Conservation (phyloP, 1,140 invertebrate species). For the Ctenoplectra terminalis region DNA sequence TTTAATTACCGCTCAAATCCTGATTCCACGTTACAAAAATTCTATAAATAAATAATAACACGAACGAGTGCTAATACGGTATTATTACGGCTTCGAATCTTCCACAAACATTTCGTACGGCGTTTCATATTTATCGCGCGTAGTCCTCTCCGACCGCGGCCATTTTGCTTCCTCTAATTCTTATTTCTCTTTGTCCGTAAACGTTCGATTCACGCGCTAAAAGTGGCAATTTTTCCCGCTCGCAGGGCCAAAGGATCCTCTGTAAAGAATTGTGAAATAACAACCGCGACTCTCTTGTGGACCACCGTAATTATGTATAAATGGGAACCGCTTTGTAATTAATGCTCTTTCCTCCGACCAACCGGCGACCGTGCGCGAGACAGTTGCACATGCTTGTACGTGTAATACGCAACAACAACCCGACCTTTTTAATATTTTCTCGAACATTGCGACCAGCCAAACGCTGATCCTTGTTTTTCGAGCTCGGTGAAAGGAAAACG, state of each 20-base stretch:
- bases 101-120: too few relatives aligned
- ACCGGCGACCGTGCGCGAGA: neutral
- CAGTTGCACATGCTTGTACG: neutral
- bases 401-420: neutral
- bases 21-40: too few relatives aligned
- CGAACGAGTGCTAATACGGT: too few relatives aligned
- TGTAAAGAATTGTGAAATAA: neutral
- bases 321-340: conserved; percentile 30
- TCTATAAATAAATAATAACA: too few relatives aligned
- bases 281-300: neutral
- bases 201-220: neutral
- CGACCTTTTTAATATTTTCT: conserved; percentile 30
- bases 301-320: conserved; percentile 17
- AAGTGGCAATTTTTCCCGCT: neutral
- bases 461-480: neutral
- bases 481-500: conserved; percentile 28
- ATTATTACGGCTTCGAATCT: too few relatives aligned
- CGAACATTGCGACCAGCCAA: neutral
- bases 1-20: too few relatives aligned
- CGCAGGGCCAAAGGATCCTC: too few relatives aligned
- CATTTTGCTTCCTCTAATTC: too few relatives aligned
- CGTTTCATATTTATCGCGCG: too few relatives aligned
- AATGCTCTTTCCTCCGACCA: conserved; percentile 15
- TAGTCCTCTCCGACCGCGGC: neutral
- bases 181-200: neutral